Percentiles rank a stretch among this genome's conserved stretches.
phyloP scores from a whole-genome alignment of 2,888 invertebrate genomes.

The Cylloceria caligata region DNA sequence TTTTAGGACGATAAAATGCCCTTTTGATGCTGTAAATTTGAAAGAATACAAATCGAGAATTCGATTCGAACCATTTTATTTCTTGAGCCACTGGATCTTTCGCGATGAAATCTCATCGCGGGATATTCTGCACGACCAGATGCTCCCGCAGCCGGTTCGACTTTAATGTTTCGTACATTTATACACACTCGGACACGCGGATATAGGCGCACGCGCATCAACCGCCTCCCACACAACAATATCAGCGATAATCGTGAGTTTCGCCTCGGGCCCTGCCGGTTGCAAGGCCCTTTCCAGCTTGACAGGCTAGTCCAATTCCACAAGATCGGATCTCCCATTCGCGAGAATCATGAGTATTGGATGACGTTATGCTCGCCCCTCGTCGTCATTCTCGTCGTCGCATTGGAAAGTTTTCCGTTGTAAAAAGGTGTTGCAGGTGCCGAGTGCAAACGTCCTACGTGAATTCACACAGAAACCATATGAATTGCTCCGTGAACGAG shows the following conservation, averaged over 20 bases:
- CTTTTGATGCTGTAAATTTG: neutral
- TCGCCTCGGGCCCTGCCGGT: slow-evolving; percentile 37
- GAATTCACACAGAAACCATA: slow-evolving; percentile 38
- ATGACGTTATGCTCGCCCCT: slow-evolving; percentile 50
- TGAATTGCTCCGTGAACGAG: neutral
- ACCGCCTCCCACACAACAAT: slow-evolving; percentile 15
- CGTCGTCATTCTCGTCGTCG: slow-evolving; percentile 3
- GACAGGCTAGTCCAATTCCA: slow-evolving; percentile 32
- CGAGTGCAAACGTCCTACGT: slow-evolving; percentile 48
- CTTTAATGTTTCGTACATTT: slow-evolving; percentile 2
- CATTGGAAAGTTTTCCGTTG: slow-evolving; percentile 46
- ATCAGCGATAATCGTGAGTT: slow-evolving; percentile 39
- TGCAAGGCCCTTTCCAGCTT: slow-evolving; percentile 57
- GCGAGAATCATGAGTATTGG: slow-evolving; percentile 27
- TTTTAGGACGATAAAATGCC: neutral
- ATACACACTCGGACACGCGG: no score
- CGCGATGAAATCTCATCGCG: slow-evolving; percentile 15
- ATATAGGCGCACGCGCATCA: neutral
- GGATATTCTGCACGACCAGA: slow-evolving; percentile 8
- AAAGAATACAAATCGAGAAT: neutral
- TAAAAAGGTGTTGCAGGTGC: slow-evolving; percentile 66
- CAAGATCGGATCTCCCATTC: slow-evolving; percentile 30
- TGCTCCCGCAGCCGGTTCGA: slow-evolving; percentile 15
- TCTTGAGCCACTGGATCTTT: neutral
- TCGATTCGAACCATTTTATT: slow-evolving; percentile 6